Base-by-base conservation (phyloP, 2,113 vertebrate genomes). In the Poecilia latipinna region DNA sequence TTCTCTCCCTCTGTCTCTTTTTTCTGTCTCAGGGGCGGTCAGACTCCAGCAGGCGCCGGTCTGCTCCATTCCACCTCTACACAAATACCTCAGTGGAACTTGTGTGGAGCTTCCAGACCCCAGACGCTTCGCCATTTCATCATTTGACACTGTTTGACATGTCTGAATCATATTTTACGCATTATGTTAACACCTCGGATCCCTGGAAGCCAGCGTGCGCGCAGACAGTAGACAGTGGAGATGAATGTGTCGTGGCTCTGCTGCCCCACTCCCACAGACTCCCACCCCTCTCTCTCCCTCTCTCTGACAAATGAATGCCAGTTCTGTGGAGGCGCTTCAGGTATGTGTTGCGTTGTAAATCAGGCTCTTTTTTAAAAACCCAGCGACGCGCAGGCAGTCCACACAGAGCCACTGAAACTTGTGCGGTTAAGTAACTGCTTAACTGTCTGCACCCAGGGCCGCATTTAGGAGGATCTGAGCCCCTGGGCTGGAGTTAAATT, bases 71-170 rank as follows among this genome's bases (percentile, higher is more conserved):
- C 88, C 86, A 90, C 89, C 88, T 91, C 92, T 88, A 77, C 82
- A 86, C 86, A 93, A 91, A 93, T 90, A 92, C 90, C 89, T 91
- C 90, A 92, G 88, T 90, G 88, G 90, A 92, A 91, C 89, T 92
- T 89, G 85, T 89, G 90, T 86, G 88, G 77, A 84, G 87, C 89
- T 87, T 90, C 85, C 90, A 89, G 83, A 77, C 86, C 86, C 85
- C 87, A 87, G 88, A 85, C 91, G 83, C 75, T 81, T 73, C 70
- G 54, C 83, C 85, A 82, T 89, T 89, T 92, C 88, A 93, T 90
- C 89, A 85, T 82, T 73, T 86, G 90, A 91, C 90, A 83, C 69
- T 89, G 91, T 93, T 93, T 93, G 83, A 93, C 92, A 93, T 79
- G 89, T 86, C 88, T 82, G 89, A 86, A 91, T 92, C 91, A 92